phyloP scores from a whole-genome alignment of 2,797 vertebrate genomes.

The Crotalus adamanteus region DNA sequence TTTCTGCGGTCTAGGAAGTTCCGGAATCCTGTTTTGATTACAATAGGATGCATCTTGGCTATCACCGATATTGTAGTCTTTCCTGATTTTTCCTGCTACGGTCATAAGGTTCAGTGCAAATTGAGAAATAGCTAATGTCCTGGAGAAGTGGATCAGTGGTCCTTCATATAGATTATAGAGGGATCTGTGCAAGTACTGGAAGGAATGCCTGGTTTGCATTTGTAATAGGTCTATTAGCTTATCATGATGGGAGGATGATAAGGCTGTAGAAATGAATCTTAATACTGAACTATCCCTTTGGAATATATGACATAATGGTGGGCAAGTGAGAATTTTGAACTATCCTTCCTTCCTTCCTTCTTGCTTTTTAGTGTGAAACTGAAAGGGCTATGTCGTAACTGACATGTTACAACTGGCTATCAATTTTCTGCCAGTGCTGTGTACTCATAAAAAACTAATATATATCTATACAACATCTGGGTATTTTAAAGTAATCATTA shows the following conservation, averaged over 20 bases:
- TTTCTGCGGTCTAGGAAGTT: neutral
- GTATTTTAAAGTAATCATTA: neutral
- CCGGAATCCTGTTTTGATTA: neutral
- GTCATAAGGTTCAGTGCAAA: neutral
- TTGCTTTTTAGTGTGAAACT: neutral
- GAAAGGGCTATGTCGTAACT: neutral
- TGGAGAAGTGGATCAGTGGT: neutral
- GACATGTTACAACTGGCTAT: neutral
- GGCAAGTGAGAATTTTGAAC: no score
- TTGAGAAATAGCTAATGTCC: neutral
- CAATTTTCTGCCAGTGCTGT: neutral
- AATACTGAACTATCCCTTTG: neutral
- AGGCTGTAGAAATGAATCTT: neutral
- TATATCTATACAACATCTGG: neutral
- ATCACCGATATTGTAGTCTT: neutral
- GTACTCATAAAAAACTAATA: neutral
- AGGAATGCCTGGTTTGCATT: neutral
- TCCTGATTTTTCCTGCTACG: neutral
- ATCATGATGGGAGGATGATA: neutral
- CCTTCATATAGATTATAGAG: fast-evolving
- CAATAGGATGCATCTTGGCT: neutral
- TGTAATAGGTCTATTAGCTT: neutral
- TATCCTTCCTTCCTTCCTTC: neutral
- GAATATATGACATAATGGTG: neutral
- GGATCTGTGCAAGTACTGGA: neutral